phyloP scores from a whole-genome alignment of 2,797 vertebrate genomes.

The Cynopterus sphinx region DNA sequence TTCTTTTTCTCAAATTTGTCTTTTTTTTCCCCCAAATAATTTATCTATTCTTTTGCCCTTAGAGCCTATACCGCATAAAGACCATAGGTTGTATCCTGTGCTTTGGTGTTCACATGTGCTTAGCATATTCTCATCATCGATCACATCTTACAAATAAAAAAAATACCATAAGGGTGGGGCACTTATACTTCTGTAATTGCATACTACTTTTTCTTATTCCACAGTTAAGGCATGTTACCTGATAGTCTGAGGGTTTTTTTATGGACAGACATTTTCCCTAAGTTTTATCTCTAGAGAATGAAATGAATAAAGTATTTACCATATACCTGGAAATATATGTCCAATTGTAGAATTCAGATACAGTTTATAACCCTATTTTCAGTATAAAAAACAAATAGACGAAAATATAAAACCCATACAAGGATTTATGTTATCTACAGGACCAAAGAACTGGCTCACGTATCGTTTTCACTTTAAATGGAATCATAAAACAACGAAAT shows the following conservation, averaged over 20 bases:
- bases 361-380: not conserved
- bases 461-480: slow-evolving; percentile 64
- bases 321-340: slow-evolving; percentile 61
- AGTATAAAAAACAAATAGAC: not conserved
- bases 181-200: not conserved
- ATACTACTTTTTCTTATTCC: not conserved
- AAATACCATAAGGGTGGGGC: not conserved
- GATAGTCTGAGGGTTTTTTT: slow-evolving; percentile 29
- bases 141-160: not conserved
- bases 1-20: not conserved
- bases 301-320: slow-evolving; percentile 66
- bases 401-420: not conserved
- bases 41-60: not conserved
- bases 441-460: slow-evolving; percentile 54
- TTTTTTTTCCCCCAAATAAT: not conserved
- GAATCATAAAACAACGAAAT: slow-evolving; percentile 56
- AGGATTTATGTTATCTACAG: slow-evolving; percentile 63
- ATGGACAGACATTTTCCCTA: slow-evolving; percentile 42
- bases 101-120: not conserved
- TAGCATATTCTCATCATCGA: not conserved
- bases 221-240: slow-evolving; percentile 10
- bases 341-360: slow-evolving; percentile 11
- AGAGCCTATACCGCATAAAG: not conserved
- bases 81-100: not conserved
- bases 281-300: slow-evolving; percentile 60